phyloP scores from a whole-genome alignment of 2,888 invertebrate species.

The Amphimallon solstitiale region DNA sequence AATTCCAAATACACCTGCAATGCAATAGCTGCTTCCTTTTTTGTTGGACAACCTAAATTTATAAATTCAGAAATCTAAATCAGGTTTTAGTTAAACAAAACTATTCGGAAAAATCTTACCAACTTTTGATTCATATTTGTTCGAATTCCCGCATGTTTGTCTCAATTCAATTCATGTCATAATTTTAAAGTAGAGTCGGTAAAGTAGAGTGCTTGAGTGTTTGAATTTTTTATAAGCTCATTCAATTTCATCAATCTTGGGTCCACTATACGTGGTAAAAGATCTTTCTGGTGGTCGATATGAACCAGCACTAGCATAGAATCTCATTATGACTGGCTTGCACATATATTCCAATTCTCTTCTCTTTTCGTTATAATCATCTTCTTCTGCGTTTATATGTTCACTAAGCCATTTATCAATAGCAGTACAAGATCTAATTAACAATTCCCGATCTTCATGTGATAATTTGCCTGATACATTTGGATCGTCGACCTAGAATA shows the following conservation, averaged over 20 bases:
- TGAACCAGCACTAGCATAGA: constrained; percentile 47
- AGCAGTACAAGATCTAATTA: constrained; percentile 66
- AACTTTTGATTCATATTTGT: constrained; percentile 33
- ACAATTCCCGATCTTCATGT: constrained; percentile 62
- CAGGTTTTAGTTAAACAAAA: background rate
- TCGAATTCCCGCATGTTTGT: background rate
- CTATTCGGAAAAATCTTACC: constrained; percentile 53
- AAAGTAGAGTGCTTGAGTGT: background rate
- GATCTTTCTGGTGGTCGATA: constrained; percentile 26
- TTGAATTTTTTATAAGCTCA: constrained; percentile 39
- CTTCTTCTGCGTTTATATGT: constrained; percentile 70
- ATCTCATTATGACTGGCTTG: constrained; percentile 66
- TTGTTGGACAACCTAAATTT: constrained; percentile 62
- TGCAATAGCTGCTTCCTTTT: constrained; percentile 63
- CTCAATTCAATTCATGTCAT: background rate
- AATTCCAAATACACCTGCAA: constrained; percentile 68
- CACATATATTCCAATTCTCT: constrained; percentile 70
- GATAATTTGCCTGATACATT: constrained; percentile 67
- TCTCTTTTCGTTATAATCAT: constrained; percentile 69
- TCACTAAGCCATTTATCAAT: constrained; percentile 74
- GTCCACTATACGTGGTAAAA: constrained; percentile 44
- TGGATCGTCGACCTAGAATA: constrained; percentile 51
- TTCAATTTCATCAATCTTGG: constrained; percentile 56
- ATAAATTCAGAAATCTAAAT: constrained; percentile 63
- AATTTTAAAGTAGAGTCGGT: background rate